Percentiles rank a stretch among this genome's conserved stretches.
phyloP scores from a whole-genome alignment of 2,888 invertebrate genomes.

The Oscheius sp. region DNA sequence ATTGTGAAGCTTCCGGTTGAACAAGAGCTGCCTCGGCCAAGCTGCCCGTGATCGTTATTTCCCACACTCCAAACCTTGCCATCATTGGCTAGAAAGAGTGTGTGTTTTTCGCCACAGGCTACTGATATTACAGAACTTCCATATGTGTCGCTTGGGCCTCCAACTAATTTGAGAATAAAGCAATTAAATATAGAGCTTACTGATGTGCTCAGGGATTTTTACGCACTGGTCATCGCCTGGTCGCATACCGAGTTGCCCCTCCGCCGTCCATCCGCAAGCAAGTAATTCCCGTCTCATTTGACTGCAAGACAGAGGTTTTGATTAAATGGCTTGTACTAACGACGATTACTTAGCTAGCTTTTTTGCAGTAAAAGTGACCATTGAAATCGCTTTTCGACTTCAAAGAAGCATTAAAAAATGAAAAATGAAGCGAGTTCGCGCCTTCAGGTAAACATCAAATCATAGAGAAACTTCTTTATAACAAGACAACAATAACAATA shows the following conservation, averaged over 20 bases:
- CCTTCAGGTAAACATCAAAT: not conserved
- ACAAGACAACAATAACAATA: not conserved
- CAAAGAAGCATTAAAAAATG: not conserved
- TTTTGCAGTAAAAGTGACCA: not conserved
- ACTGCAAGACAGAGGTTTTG: not conserved
- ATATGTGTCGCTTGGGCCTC: constrained; percentile 44
- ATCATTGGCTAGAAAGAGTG: constrained; percentile 55
- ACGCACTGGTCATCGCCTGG: constrained; percentile 29
- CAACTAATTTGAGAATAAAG: constrained; percentile 36
- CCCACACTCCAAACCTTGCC: constrained; percentile 63
- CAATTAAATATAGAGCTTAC: constrained; percentile 31
- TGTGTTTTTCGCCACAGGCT: constrained; percentile 61
- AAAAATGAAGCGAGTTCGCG: not conserved
- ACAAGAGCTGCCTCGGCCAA: constrained; percentile 45
- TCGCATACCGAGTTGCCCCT: constrained; percentile 58
- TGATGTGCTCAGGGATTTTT: constrained; percentile 46
- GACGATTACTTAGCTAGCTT: too few species aligned
- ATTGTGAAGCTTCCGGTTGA: constrained; percentile 55
- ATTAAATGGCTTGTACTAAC: too few species aligned
- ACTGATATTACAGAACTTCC: constrained; percentile 47
- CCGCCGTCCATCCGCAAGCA: constrained; percentile 51
- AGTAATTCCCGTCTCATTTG: constrained; percentile 54
- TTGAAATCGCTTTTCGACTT: not conserved
- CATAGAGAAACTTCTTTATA: not conserved
- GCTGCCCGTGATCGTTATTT: constrained; percentile 47